Base-by-base conservation (phyloP, 2,113 vertebrate genomes). In the Myiopsitta monachus region DNA sequence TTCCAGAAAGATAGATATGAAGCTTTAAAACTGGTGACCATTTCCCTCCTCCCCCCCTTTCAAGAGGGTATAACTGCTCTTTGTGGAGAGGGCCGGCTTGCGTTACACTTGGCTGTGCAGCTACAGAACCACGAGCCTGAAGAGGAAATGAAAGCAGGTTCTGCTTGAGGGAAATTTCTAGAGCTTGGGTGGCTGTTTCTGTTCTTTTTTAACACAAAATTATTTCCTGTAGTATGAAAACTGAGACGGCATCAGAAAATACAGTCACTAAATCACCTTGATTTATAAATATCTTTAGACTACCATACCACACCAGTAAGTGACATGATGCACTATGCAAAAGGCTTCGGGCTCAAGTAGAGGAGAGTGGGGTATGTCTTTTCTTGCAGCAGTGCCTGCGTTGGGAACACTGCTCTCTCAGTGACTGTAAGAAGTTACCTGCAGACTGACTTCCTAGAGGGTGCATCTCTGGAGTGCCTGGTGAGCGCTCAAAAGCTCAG, bases 131-230 rank as follows among this genome's bases (percentile, higher is more conserved):
- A 3, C 0, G 31, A 69, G 54, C 68, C 51, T 78, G 70, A 54
- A 64, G 54, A 91, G 76, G 89, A 97, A 94, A 96, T 81, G 75
- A 96, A 86, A 89, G 69, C 38, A 62, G 94, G 66, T 80, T 92
- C 59, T 88, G 63, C 94, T 73, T 84, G 80, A 90, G 81, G 62
- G 51, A 80, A 64, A 85, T 89, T 79, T 91, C 73, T 92, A 46
- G 46, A 76, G 43, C 41, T 51, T 75, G 59, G 31, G 80, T 80
- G 80, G 68, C 46, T 80, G 13, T 9, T 79, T 30, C 15, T 28
- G 38, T 81, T 8, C 30, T 66, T 57, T 67, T 75, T 63, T 44
- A 72, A 62, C 10, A 21, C 49, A 72, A 67, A 92, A 92, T 88
- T 69, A 78, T 90, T 96, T 92, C 67, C 78, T 90, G 77, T 51